Evolutionary conservation across 2,797 vertebrate species (phyloP).

Genomic region (Sciurus carolinensis): DNA sequence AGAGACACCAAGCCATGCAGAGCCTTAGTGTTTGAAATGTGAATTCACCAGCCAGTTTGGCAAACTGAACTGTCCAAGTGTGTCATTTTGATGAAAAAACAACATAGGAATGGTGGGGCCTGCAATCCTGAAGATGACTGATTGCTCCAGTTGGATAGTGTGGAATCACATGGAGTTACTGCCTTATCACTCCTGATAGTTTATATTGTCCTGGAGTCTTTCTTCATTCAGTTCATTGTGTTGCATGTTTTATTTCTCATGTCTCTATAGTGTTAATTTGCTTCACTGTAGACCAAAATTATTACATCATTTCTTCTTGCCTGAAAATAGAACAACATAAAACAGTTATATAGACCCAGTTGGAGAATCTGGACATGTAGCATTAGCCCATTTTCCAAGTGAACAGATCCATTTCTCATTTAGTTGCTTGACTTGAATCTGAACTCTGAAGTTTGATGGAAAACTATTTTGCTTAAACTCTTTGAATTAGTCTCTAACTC

Average conservation of each 20-base stretch:
- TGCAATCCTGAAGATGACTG: neutral
- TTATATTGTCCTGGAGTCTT: slow-evolving; percentile 63
- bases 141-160: slow-evolving; percentile 4
- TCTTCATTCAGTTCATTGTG: slow-evolving; percentile 30
- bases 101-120: slow-evolving; percentile 64
- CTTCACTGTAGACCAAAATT: slow-evolving; percentile 67
- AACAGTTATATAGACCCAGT: neutral
- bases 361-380: neutral
- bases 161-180: slow-evolving; percentile 71
- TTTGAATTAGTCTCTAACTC: slow-evolving; percentile 38
- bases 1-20: neutral
- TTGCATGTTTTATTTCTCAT: slow-evolving; percentile 63
- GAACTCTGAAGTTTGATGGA: neutral
- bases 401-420: slow-evolving; percentile 41
- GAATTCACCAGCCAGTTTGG: slow-evolving; percentile 66
- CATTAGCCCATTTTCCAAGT: neutral
- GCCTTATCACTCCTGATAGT: slow-evolving; percentile 72
- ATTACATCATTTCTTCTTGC: slow-evolving; percentile 46
- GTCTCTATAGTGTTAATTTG: slow-evolving; percentile 58
- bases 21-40: neutral
- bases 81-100: slow-evolving; percentile 72
- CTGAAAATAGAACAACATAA: slow-evolving; percentile 14
- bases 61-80: slow-evolving; percentile 62
- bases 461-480: slow-evolving; percentile 30
- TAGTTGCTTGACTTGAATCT: neutral